Percentiles rank a stretch among this genome's conserved stretches.
phyloP scores from a whole-genome alignment of 2,113 vertebrate species.

The Neogale vison region DNA sequence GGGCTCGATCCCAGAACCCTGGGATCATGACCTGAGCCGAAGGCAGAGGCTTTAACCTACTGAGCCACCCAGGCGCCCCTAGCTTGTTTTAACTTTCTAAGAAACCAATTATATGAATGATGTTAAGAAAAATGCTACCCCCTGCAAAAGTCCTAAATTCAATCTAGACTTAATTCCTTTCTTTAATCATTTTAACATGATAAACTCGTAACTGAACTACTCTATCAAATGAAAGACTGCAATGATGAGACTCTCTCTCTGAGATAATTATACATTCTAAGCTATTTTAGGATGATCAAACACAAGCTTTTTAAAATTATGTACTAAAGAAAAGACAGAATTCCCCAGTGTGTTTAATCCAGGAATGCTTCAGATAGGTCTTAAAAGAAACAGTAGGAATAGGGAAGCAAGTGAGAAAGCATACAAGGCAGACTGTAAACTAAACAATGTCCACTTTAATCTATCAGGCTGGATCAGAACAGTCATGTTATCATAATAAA shows the following conservation, averaged over 20 bases:
- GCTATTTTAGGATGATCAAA: conserved; percentile 35
- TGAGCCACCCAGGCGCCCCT: too few species aligned
- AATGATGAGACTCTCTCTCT: conserved; percentile 23
- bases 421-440: not conserved
- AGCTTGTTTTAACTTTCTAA: not conserved
- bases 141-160: conserved; percentile 19
- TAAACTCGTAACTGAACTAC: not conserved
- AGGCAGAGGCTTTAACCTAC: too few species aligned
- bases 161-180: not conserved
- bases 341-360: not conserved
- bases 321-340: conserved; percentile 1
- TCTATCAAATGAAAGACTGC: not conserved
- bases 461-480: not conserved
- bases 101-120: not conserved
- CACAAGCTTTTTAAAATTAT: not conserved
- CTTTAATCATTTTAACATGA: not conserved
- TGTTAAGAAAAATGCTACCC: conserved; percentile 6
- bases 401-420: not conserved
- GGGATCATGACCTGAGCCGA: too few species aligned
- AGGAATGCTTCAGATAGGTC: not conserved
- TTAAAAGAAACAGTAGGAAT: not conserved
- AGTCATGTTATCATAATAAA: not conserved
- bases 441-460: not conserved
- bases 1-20: too few species aligned
- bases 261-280: not conserved